Conservation (phyloP, 2,888 invertebrate species). For the Artemia sp. region DNA sequence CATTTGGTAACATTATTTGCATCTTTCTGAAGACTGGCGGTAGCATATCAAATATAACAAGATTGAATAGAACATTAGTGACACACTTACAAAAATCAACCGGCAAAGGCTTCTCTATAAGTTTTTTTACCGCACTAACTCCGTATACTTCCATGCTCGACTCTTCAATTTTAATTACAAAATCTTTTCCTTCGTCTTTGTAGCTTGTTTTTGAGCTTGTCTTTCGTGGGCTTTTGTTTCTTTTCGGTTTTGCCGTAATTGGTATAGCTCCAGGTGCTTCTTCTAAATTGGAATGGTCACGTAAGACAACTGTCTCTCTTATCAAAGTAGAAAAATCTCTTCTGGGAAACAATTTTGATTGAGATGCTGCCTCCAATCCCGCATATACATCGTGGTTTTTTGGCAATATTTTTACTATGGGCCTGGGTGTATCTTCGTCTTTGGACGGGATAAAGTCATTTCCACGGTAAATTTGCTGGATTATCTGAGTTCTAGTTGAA, state of each 20-base stretch:
- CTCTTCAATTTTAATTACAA: not conserved
- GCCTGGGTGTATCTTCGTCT: not conserved
- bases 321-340: not conserved
- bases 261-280: not conserved
- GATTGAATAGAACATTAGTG: conserved; percentile 3
- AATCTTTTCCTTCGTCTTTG: not conserved
- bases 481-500: not conserved
- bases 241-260: not conserved
- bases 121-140: not conserved
- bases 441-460: not conserved
- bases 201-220: not conserved
- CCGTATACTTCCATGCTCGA: conserved; percentile 5
- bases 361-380: not conserved
- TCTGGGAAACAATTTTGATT: not conserved
- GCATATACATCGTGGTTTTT: not conserved
- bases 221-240: not conserved
- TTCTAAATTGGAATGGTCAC: not conserved
- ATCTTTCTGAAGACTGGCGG: conserved; percentile 5
- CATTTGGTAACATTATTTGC: not conserved
- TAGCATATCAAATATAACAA: not conserved
- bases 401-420: not conserved
- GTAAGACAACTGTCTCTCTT: too few species aligned
- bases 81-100: not conserved
- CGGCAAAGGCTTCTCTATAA: not conserved
- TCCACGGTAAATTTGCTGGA: conserved; percentile 9